phyloP scores from a whole-genome alignment of 1,140 invertebrate genomes.

The Zaprionus ornatus region DNA sequence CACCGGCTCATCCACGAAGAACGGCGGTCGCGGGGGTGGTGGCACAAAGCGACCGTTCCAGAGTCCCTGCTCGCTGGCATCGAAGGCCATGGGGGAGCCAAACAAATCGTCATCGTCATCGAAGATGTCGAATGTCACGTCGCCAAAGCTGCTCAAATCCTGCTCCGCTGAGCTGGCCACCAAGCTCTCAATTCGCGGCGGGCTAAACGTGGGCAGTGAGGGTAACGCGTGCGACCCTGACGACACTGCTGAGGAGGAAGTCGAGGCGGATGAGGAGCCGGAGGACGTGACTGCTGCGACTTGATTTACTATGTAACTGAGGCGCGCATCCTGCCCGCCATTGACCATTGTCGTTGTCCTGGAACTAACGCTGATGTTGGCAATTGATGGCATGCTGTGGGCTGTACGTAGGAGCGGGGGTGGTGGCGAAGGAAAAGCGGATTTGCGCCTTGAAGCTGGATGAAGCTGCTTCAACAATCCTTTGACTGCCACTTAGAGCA shows the following conservation, averaged over 20 bases:
- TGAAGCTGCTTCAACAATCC: conserved; percentile 15
- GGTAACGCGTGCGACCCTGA: not conserved
- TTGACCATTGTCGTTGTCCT: conserved; percentile 46
- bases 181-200: conserved; percentile 74
- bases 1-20: conserved; percentile 86
- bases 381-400: conserved; percentile 72
- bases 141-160: conserved; percentile 76
- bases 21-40: conserved; percentile 87
- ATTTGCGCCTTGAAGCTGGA: not conserved
- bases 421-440: not conserved
- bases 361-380: conserved; percentile 53
- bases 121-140: conserved; percentile 82
- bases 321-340: conserved; percentile 69
- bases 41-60: conserved; percentile 88
- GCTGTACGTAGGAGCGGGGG: not conserved
- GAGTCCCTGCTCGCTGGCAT: conserved; percentile 87
- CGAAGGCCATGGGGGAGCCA: conserved; percentile 85
- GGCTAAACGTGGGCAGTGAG: conserved; percentile 64
- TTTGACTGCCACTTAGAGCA: conserved; percentile 16
- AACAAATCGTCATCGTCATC: conserved; percentile 86
- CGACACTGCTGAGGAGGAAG: not conserved
- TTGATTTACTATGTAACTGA: conserved; percentile 79
- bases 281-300: conserved; percentile 58
- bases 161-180: conserved; percentile 77
- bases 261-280: conserved; percentile 6